A percentile compares a stretch with the other conserved stretches of the same genome.
Evolutionary conservation across 1,140 invertebrate genomes (phyloP).

Genomic region (Nixonia krombeini): DNA sequence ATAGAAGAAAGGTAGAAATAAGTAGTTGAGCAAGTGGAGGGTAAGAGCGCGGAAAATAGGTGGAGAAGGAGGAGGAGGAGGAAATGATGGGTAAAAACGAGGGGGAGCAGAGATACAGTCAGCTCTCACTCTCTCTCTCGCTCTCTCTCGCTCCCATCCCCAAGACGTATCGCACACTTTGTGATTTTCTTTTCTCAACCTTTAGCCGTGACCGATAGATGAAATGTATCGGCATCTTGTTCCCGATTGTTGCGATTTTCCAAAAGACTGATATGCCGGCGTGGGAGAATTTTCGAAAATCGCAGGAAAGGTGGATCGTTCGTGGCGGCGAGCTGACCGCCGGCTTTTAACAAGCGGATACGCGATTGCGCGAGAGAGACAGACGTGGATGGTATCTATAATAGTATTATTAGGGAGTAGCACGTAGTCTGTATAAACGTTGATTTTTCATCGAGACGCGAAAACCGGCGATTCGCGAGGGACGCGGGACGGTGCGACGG

Average conservation of each 20-base stretch:
- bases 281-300: slow-evolving; percentile 36
- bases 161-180: too few relatives aligned
- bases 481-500: background rate
- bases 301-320: slow-evolving; percentile 24
- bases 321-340: too few relatives aligned
- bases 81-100: too few relatives aligned
- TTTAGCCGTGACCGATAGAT: background rate
- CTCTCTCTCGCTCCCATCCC: too few relatives aligned
- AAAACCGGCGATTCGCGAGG: background rate
- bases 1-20: too few relatives aligned
- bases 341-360: too few relatives aligned
- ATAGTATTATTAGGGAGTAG: slow-evolving; percentile 72
- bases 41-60: too few relatives aligned
- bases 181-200: too few relatives aligned
- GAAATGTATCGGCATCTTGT: background rate
- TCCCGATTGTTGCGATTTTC: slow-evolving; percentile 47
- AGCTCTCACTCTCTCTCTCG: too few relatives aligned
- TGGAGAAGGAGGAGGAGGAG: too few relatives aligned
- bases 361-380: slow-evolving; percentile 12
- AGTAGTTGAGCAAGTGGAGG: too few relatives aligned
- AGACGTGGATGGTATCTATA: slow-evolving; percentile 58
- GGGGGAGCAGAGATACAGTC: too few relatives aligned
- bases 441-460: slow-evolving; percentile 50
- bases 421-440: slow-evolving; percentile 65
- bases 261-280: slow-evolving; percentile 43